Conservation (phyloP, 2,888 invertebrate species). For the Philhelius pedissequus region DNA sequence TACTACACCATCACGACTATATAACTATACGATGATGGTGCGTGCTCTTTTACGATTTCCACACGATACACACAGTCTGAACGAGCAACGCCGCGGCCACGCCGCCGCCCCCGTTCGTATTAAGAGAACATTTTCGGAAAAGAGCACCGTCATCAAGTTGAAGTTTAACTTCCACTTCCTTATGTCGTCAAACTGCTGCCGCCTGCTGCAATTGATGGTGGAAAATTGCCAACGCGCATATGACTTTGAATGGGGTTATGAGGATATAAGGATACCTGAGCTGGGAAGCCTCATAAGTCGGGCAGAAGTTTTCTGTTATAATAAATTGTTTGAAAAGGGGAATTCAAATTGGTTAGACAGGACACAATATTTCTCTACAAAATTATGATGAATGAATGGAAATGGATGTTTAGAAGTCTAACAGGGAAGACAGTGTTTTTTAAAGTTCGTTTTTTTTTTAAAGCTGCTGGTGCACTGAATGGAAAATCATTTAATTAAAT, state of each 20-base stretch:
- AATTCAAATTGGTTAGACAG: slow-evolving; percentile 3
- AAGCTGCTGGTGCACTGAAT: no score
- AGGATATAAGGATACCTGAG: slow-evolving; percentile 42
- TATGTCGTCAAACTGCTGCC: slow-evolving; percentile 2
- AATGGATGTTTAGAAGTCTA: neutral
- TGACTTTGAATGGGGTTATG: slow-evolving; percentile 38
- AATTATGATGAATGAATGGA: neutral
- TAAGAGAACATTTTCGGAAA: neutral
- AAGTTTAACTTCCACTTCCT: slow-evolving; percentile 65
- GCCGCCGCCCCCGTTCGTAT: neutral
- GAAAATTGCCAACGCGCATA: slow-evolving; percentile 47
- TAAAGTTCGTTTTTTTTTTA: neutral
- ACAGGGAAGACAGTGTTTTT: neutral
- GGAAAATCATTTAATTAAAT: no score
- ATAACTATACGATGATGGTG: slow-evolving; percentile 42
- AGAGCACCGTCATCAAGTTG: slow-evolving; percentile 55
- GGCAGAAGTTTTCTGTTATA: slow-evolving; percentile 16
- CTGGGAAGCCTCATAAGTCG: slow-evolving; percentile 41
- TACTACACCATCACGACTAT: neutral
- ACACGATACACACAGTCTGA: slow-evolving; percentile 3
- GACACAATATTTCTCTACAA: neutral
- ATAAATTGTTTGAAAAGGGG: slow-evolving; percentile 25
- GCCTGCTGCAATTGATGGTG: slow-evolving; percentile 14
- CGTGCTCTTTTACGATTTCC: slow-evolving; percentile 67
- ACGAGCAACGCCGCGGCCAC: neutral